Base-by-base conservation (phyloP, 2,797 vertebrate genomes). In the Fistularia tabacaria region DNA sequence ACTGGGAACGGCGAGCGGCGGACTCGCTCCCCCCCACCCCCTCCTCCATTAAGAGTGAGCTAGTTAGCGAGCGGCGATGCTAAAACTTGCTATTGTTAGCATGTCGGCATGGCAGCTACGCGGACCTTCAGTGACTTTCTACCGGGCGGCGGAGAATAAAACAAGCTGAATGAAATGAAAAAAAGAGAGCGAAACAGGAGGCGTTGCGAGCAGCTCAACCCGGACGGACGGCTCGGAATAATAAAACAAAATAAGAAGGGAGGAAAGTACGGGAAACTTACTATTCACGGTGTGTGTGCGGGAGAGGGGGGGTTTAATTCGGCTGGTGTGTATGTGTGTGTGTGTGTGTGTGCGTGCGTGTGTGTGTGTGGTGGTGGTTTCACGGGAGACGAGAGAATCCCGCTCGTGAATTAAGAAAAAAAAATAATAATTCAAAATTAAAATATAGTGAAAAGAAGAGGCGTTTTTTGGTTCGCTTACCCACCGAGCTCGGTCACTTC, bases 31-130 rank as follows among this genome's bases (percentile, higher is more conserved):
- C n/a, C n/a, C n/a, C n/a, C n/a, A n/a, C n/a, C n/a, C n/a, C n/a
- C n/a, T n/a, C n/a, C 25, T 5, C 25, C 25, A 25, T 25, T 25
- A 25, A 25, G 55, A 53, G 59, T 46, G 59, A 50, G 59, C 48
- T 74, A 66, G 25, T 84, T 79, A 82, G 83, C 77, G 79, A 76
- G 74, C 83, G 84, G 82, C 77, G 74, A 71, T 86, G 88, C 90
- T 91, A 91, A 90, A 88, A 74, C 74, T 46, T 87, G 90, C 89
- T 90, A 90, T 89, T 84, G 88, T 89, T 90, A 91, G 88, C 89
- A 89, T 87, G 71, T 87, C 85, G 81, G 79, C 87, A 85, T 80
- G 85, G 85, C 80, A 85, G 76, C 74, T 83, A 54, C 66, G 46
- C 42, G 54, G 63, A 83, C 77, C 77, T 81, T 83, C 83, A 84